Conservation (phyloP, 1,140 invertebrate genomes). For the Cotesia vestalis region DNA sequence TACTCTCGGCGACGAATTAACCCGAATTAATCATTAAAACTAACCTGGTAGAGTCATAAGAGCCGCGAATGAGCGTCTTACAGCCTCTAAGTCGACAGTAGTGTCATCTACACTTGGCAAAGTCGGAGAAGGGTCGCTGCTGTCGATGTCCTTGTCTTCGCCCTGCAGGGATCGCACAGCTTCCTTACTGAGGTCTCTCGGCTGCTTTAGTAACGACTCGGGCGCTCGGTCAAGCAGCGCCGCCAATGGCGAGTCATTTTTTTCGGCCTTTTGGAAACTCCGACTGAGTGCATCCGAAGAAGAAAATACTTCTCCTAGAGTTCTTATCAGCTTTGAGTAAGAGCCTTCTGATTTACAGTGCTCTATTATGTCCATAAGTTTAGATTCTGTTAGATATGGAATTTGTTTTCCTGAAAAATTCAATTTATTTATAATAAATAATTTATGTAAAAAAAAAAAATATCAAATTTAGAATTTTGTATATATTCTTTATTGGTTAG, state of each 20-base stretch:
- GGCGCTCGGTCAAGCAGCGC: conserved; percentile 66
- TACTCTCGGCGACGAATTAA: not conserved
- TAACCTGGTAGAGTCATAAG: conserved; percentile 67
- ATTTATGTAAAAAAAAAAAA: not conserved
- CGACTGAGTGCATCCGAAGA: conserved; percentile 74
- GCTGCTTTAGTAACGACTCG: conserved; percentile 55
- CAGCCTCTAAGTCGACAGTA: conserved; percentile 69
- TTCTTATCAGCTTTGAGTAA: conserved; percentile 74
- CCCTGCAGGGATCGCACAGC: conserved; percentile 75
- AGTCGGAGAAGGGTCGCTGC: conserved; percentile 68
- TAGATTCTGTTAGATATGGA: conserved; percentile 73
- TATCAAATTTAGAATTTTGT: not conserved
- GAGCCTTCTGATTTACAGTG: conserved; percentile 71
- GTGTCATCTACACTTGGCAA: conserved; percentile 66
- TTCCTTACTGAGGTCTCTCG: conserved; percentile 72
- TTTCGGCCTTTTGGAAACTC: conserved; percentile 71
- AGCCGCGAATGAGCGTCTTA: conserved; percentile 72
- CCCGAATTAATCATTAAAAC: not conserved
- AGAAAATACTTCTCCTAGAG: conserved; percentile 78
- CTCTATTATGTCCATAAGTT: conserved; percentile 72
- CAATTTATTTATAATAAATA: not conserved
- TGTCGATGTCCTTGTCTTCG: conserved; percentile 87
- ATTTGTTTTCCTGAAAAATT: conserved; percentile 59
- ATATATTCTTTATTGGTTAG: not conserved
- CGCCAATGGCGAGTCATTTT: conserved; percentile 61